These are phyloP conservation scores for Smutsia gigantea DNA, from an alignment of 2,797 vertebrate genomes.

Conservation along the genomic window DNA sequence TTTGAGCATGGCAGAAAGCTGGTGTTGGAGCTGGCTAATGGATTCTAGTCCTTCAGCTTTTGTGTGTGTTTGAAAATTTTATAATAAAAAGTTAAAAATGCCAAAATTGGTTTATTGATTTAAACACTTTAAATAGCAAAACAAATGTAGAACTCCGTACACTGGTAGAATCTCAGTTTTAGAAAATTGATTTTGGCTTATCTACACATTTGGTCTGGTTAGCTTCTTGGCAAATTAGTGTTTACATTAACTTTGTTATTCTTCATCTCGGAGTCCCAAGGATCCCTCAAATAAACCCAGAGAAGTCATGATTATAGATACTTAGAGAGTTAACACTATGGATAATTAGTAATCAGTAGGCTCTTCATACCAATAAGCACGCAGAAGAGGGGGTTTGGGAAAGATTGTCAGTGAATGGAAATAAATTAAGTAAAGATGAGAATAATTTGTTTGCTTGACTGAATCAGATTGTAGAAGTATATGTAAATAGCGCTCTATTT, in stretches of 20 bases:
- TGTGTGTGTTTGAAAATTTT: not conserved
- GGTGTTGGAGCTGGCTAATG: not conserved
- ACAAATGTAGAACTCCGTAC: not conserved
- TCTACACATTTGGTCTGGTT: constrained; percentile 33
- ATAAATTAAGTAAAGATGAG: constrained; percentile 54
- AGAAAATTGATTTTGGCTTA: constrained; percentile 43
- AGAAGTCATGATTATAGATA: constrained; percentile 61
- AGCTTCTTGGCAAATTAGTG: constrained; percentile 68
- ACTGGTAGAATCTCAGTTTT: not conserved
- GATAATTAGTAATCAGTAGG: constrained; percentile 75
- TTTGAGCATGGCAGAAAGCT: not conserved
- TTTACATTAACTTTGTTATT: constrained; percentile 65
- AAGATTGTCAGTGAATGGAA: constrained; percentile 53
- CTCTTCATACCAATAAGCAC: constrained; percentile 64
- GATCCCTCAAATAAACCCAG: constrained; percentile 55
- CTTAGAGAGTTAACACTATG: constrained; percentile 70
- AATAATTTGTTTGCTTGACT: constrained; percentile 17
- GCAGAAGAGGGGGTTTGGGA: constrained; percentile 49
- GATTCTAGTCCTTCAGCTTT: not conserved
- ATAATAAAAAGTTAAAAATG: constrained; percentile 14
- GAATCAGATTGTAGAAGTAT: not conserved
- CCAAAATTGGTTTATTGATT: not conserved
- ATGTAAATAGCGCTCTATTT: not conserved
- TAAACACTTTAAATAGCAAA: not conserved
- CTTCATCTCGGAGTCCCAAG: constrained; percentile 45